Evolutionary conservation across 2,888 invertebrate genomes (phyloP), one percentile per base, ranked within the genome.

Genomic region (Drosophila leonis): DNA sequence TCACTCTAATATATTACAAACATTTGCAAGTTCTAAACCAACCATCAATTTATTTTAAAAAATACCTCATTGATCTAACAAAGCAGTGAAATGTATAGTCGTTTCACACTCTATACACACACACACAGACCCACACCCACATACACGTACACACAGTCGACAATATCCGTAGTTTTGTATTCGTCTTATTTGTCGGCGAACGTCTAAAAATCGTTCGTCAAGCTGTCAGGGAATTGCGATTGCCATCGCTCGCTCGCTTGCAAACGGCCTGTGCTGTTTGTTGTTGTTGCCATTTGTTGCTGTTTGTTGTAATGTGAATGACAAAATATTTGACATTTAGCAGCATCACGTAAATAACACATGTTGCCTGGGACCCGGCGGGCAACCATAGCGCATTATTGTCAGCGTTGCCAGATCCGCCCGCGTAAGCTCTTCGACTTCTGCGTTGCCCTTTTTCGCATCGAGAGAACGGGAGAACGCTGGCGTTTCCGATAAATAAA

Each of bases 291-390:
- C n/a, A 18, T 18, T 20, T 24, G 13, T 29, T 18, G 18, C 7
- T 37, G 33, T n/a, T 48, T 52, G 24, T 44, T 62, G 63, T 54
- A 56, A 31, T 61, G 51, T 42, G 73, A 65, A 69, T 83, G 85
- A 87, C 88, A 84, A 84, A 84, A 84, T 84, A 82, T 84, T 84
- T 84, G 84, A 87, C 84, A 87, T 87, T 87, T 87, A 87, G 83
- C 78, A 84, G 85, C 79, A 75, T 76, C 84, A 87, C 84, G 88
- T 82, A 84, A 72, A 87, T 62, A 65, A 69, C 74, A 65, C 64
- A 73, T 61, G 60, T 48, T 51, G 39, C 55, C 57, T 10, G 62
- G n/a, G 15, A 20, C 33, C 13, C 61, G 31, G 20, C 54, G 42
- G 51, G 35, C 48, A 49, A 44, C 37, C 57, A 31, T 59, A 49